Conservation (phyloP, 2,797 vertebrate genomes). For the Peromyscus nudipes region DNA sequence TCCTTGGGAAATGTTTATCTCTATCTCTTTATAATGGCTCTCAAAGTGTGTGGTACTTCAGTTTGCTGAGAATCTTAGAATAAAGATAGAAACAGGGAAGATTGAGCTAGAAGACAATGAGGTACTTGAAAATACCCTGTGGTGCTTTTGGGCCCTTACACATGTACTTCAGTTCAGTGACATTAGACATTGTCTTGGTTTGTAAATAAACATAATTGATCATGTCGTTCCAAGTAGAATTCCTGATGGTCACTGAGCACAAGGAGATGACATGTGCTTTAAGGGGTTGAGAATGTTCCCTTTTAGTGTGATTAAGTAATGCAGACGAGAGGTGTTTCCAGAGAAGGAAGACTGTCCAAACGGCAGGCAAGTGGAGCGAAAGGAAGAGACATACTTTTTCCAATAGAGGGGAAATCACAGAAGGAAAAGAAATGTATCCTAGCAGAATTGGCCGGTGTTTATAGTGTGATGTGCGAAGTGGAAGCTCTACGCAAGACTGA, state of each 20-base stretch:
- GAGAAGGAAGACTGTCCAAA: conserved; percentile 1
- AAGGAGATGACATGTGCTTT: neutral
- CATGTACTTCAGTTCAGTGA: conserved; percentile 55
- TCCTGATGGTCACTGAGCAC: conserved; percentile 37
- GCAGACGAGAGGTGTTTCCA: neutral
- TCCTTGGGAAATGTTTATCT: neutral
- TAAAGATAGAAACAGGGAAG: neutral
- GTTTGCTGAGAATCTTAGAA: conserved; percentile 50
- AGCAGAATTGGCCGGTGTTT: neutral
- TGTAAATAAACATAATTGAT: conserved; percentile 50
- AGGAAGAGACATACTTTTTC: neutral
- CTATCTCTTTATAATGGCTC: conserved; percentile 1
- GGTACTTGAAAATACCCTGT: conserved; percentile 53
- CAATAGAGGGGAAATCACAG: neutral
- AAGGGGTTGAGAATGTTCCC: neutral
- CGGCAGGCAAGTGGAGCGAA: neutral
- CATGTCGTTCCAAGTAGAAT: conserved; percentile 41
- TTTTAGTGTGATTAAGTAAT: conserved; percentile 55
- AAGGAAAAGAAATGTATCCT: neutral
- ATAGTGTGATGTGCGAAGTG: neutral
- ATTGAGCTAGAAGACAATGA: conserved; percentile 42
- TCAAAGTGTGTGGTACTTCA: neutral
- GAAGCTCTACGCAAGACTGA: neutral
- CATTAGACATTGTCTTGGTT: conserved; percentile 53
- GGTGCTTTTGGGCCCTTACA: conserved; percentile 45